phyloP scores from a whole-genome alignment of 2,888 invertebrate genomes.

The Rambutsinella grinnellia region DNA sequence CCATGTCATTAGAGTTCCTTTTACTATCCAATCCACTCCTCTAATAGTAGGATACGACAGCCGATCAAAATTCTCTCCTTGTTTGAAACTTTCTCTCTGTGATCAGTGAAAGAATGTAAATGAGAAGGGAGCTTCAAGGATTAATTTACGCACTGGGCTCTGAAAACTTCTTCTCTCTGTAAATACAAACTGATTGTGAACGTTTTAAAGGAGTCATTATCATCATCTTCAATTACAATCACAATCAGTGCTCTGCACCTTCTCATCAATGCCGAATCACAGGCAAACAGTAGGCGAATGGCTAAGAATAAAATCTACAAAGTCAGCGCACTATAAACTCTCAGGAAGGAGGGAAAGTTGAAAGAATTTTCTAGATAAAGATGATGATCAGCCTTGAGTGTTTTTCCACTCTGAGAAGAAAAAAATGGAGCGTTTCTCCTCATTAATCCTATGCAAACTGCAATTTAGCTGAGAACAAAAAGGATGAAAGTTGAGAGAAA shows the following conservation, averaged over 20 bases:
- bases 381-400: neutral
- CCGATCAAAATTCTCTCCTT: neutral
- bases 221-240: constrained; percentile 4
- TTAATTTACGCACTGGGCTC: constrained; percentile 25
- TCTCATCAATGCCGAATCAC: neutral
- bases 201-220: neutral
- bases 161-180: neutral
- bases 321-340: neutral
- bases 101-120: constrained; percentile 2
- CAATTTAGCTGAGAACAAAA: constrained; percentile 31
- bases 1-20: neutral
- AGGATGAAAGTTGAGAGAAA: constrained; percentile 15
- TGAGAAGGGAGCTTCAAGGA: constrained; percentile 6
- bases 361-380: neutral
- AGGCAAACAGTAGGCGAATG: neutral
- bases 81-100: neutral
- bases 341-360: neutral
- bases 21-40: too few relatives aligned
- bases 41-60: neutral
- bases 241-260: neutral
- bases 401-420: neutral
- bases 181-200: neutral
- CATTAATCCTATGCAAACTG: constrained; percentile 50
- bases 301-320: neutral
- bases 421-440: neutral